Evolutionary conservation across 2,888 invertebrate genomes (phyloP).

Genomic region (Drosophila suboccidentalis): DNA sequence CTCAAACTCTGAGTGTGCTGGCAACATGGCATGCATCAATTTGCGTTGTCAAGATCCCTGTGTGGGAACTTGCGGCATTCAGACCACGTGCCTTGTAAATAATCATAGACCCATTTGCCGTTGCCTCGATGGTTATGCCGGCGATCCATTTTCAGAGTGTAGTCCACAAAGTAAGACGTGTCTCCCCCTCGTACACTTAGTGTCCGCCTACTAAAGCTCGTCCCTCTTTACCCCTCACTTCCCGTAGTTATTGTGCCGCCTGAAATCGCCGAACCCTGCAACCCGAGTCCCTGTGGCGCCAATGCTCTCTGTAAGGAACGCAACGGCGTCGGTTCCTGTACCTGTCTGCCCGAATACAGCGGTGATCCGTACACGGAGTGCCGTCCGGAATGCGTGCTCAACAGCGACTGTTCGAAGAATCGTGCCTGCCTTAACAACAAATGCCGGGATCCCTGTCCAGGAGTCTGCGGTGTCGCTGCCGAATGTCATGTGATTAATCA

Average conservation of each 20-base stretch:
- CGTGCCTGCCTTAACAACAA: constrained; percentile 94
- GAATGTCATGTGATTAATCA: constrained; percentile 93
- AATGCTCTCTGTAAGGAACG: constrained; percentile 94
- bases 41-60: constrained; percentile 94
- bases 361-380: constrained; percentile 96
- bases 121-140: constrained; percentile 92
- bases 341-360: constrained; percentile 92
- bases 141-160: constrained; percentile 94
- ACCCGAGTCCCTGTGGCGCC: constrained; percentile 94
- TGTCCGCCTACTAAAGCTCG: constrained; percentile 23
- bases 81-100: constrained; percentile 92
- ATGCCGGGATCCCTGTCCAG: constrained; percentile 93
- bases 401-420: constrained; percentile 91
- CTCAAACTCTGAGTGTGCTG: constrained; percentile 93
- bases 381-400: constrained; percentile 93
- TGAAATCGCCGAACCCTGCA: constrained; percentile 90
- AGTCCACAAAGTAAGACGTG: constrained; percentile 87
- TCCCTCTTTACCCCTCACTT: constrained; percentile 16
- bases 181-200: neutral
- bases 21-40: constrained; percentile 93
- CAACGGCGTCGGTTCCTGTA: constrained; percentile 93
- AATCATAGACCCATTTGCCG: constrained; percentile 94
- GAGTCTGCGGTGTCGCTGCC: constrained; percentile 92
- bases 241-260: constrained; percentile 85
- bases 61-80: constrained; percentile 93